These are phyloP conservation scores for Trematocara variabile DNA, from an alignment of 2,113 vertebrate genomes.

Conservation along the genomic window DNA sequence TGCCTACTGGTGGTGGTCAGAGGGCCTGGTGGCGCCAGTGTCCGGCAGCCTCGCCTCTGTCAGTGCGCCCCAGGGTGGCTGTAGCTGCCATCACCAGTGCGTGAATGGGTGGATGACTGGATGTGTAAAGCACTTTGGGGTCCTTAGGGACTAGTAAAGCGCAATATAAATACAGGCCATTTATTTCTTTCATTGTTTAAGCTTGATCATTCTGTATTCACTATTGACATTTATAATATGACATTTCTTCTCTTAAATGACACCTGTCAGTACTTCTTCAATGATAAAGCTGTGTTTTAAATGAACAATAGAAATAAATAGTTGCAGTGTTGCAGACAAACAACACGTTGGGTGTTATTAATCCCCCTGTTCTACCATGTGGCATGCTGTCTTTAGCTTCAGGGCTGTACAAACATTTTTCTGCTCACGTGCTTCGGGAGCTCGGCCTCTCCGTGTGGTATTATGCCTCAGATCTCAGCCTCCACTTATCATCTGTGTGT, in stretches of 20 bases:
- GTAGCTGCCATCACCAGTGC: too few species aligned
- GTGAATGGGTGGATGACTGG: too few species aligned
- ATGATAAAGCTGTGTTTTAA: background rate
- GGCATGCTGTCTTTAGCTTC: background rate
- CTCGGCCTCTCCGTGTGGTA: background rate
- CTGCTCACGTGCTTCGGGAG: background rate
- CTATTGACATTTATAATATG: background rate
- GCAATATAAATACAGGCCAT: too few species aligned
- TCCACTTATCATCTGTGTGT: slow-evolving; percentile 10
- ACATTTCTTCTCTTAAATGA: background rate
- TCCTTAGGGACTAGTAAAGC: too few species aligned
- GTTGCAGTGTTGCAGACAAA: background rate
- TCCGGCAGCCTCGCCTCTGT: too few species aligned
- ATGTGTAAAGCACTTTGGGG: too few species aligned
- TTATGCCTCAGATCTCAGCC: background rate
- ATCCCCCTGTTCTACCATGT: background rate
- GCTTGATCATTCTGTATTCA: background rate
- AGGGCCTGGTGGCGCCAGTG: too few species aligned
- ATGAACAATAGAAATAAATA: background rate
- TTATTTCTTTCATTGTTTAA: background rate
- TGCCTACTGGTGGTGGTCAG: too few species aligned
- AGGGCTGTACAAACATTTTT: background rate
- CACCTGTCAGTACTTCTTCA: background rate
- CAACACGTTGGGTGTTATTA: background rate
- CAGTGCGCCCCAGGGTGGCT: too few species aligned